Percentiles rank a stretch among this genome's conserved stretches.
Conservation (phyloP, 2,888 invertebrate species). For the Scaptomyza cyrtandrae region DNA sequence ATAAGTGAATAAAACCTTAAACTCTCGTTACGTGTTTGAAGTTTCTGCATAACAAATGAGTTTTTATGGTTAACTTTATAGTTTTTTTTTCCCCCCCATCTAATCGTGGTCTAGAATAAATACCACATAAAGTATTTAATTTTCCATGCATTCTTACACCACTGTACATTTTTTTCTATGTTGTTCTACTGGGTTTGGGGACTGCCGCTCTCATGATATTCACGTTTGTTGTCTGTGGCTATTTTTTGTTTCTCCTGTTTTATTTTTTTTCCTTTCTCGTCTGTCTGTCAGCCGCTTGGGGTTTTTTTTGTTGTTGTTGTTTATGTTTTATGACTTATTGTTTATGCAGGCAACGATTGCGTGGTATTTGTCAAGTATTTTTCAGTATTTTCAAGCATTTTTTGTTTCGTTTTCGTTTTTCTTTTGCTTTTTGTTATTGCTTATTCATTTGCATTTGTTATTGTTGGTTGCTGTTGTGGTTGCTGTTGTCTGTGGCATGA, state of each 20-base stretch:
- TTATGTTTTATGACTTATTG: conserved; percentile 58
- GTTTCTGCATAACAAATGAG: neutral
- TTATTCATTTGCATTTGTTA: conserved; percentile 3
- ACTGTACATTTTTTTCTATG: conserved; percentile 34
- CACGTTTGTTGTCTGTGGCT: conserved; percentile 34
- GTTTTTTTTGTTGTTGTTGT: conserved; percentile 33
- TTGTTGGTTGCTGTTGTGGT: conserved; percentile 13
- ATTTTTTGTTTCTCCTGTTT: conserved; percentile 28
- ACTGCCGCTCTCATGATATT: conserved; percentile 6
- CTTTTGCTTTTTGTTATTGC: conserved; percentile 35
- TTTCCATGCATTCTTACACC: conserved; percentile 9
- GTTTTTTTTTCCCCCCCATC: no score
- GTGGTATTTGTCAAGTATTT: conserved; percentile 63
- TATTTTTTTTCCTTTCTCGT: conserved; percentile 10
- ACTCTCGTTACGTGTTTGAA: neutral
- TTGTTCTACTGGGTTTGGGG: conserved; percentile 14
- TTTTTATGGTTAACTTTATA: neutral
- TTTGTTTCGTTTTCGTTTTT: conserved; percentile 5
- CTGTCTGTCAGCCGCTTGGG: conserved; percentile 34
- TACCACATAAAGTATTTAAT: neutral
- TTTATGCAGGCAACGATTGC: conserved; percentile 59
- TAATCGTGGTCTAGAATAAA: neutral
- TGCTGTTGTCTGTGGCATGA: conserved; percentile 27
- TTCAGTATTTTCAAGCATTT: conserved; percentile 45
- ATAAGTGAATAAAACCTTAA: neutral